phyloP scores from a whole-genome alignment of 2,113 vertebrate genomes.

The Coptodon bakossiorum region DNA sequence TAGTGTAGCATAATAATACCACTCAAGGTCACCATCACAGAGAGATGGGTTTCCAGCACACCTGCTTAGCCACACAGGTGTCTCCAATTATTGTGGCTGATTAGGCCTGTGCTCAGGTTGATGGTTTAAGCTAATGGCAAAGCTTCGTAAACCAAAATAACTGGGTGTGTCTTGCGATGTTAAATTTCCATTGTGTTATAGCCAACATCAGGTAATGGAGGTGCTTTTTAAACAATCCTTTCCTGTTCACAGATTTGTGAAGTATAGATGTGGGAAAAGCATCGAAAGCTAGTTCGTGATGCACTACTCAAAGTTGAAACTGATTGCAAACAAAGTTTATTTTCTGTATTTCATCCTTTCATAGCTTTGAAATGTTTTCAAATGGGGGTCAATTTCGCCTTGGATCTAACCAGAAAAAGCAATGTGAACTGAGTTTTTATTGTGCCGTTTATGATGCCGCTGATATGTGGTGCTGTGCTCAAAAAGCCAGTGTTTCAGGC shows the following conservation, averaged over 20 bases:
- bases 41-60: background rate
- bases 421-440: background rate
- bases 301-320: background rate
- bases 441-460: background rate
- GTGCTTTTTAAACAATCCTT: background rate
- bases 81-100: background rate
- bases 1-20: background rate
- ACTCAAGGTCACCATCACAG: background rate
- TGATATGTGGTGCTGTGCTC: background rate
- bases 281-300: background rate
- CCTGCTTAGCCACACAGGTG: background rate
- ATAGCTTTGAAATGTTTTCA: background rate
- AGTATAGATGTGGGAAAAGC: background rate
- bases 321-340: background rate
- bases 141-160: background rate
- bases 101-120: background rate
- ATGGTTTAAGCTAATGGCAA: background rate
- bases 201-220: background rate
- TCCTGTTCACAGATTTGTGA: background rate
- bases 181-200: background rate
- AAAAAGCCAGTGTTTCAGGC: background rate
- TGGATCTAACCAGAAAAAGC: background rate
- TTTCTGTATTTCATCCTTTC: background rate
- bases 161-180: background rate
- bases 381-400: fast-evolving